Percentiles rank a stretch among this genome's conserved stretches.
Evolutionary conservation across 2,113 vertebrate genomes (phyloP).

Genomic region (Pyxicephalus adspersus): DNA sequence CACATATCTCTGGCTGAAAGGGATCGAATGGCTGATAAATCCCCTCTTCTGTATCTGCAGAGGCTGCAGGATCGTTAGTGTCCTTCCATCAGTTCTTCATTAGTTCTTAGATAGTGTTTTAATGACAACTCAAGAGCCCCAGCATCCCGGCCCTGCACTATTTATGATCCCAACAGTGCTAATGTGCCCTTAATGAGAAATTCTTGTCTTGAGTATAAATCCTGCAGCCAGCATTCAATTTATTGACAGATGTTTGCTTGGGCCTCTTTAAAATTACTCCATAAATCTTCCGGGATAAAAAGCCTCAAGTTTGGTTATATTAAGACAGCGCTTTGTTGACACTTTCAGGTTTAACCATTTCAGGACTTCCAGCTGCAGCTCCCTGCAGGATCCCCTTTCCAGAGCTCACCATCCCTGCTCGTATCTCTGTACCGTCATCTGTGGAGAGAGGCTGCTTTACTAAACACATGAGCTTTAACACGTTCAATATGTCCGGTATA

Average conservation of each 20-base stretch:
- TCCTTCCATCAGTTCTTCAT: conserved; percentile 79
- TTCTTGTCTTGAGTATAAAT: conserved; percentile 88
- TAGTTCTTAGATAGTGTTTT: conserved; percentile 82
- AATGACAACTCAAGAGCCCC: conserved; percentile 79
- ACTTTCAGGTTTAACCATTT: conserved; percentile 83
- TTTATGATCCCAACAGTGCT: conserved; percentile 83
- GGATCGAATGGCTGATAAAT: conserved; percentile 31
- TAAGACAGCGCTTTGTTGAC: conserved; percentile 80
- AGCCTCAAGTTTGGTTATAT: conserved; percentile 85
- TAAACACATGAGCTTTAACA: too few species aligned
- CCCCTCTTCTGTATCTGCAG: conserved; percentile 47
- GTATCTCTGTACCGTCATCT: too few species aligned
- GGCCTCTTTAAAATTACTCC: conserved; percentile 89
- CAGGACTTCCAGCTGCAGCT: too few species aligned
- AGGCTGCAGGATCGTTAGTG: conserved; percentile 71
- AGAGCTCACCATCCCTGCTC: too few species aligned
- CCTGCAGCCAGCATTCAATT: conserved; percentile 85
- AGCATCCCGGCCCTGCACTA: conserved; percentile 76
- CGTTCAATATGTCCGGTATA: too few species aligned
- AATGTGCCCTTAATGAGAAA: conserved; percentile 89
- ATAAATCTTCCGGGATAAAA: conserved; percentile 88
- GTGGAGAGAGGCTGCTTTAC: too few species aligned
- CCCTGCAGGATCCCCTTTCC: too few species aligned
- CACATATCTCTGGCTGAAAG: background rate
- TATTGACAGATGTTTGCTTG: conserved; percentile 90